These are phyloP conservation scores for Diorhabda elongata DNA, from an alignment of 1,140 invertebrate species.

Conservation along the genomic window DNA sequence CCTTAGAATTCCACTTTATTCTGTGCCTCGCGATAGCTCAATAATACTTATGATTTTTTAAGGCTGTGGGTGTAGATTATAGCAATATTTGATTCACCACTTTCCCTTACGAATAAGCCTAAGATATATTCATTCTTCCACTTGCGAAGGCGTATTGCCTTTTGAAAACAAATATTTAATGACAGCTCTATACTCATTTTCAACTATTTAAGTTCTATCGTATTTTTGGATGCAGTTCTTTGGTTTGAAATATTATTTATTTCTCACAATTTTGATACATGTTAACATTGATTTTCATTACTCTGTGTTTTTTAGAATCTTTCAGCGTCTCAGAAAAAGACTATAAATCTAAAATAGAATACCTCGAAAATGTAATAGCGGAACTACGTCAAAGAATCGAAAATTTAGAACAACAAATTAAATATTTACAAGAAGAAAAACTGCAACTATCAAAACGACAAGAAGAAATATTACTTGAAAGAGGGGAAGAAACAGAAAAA, in stretches of 20 bases:
- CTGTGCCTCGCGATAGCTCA: too few relatives aligned
- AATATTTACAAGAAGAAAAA: constrained; percentile 49
- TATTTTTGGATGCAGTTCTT: background rate
- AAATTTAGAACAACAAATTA: constrained; percentile 49
- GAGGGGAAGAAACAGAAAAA: constrained; percentile 50
- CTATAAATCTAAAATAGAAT: constrained; percentile 43
- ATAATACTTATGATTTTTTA: too few relatives aligned
- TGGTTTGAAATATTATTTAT: background rate
- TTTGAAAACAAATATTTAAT: too few relatives aligned
- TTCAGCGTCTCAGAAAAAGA: constrained; percentile 36
- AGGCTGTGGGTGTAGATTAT: too few relatives aligned
- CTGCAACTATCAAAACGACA: constrained; percentile 47
- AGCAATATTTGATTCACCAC: too few relatives aligned
- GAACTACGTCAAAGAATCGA: constrained; percentile 52
- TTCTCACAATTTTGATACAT: background rate
- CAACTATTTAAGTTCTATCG: too few relatives aligned
- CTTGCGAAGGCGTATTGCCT: too few relatives aligned
- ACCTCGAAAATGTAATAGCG: constrained; percentile 50
- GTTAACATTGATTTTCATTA: too few relatives aligned
- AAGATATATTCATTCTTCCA: too few relatives aligned
- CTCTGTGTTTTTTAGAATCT: constrained; percentile 23
- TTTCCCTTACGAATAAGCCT: too few relatives aligned
- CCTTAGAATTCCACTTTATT: too few relatives aligned
- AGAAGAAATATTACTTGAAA: constrained; percentile 44
- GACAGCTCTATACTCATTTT: too few relatives aligned